Evolutionary conservation across 92 coral and sea anemone genomes (phyloP), one percentile per base, ranked within the genome.

Genomic region (Montipora capitata): DNA sequence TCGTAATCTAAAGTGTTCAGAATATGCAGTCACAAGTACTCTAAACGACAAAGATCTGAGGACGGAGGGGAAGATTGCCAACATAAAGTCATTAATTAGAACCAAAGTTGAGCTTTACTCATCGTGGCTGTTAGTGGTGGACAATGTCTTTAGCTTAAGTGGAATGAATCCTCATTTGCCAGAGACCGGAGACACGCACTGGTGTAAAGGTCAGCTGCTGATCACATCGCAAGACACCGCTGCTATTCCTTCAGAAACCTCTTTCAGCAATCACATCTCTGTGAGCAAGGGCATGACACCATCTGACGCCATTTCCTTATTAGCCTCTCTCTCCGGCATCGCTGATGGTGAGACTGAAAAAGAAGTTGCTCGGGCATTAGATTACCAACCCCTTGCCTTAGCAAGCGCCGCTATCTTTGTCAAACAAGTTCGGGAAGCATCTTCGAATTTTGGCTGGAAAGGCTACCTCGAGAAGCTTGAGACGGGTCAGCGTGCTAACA

Each of bases 381-480:
- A 88, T 69, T 74, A 73, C 35, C 91, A 88, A 54, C 87, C 91
- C 3, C 88, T 89, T 67, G 92, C 92, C 13, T 75, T 89, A 57
- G 92, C 89, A 3, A 66, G 77, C 49, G 92, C 92, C 18, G 92
- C 84, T 5, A 57, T 54, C 45, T 89, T 75, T 42, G 74, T 89
- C 72, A 83, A 83, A 83, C 64, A 44, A 65, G 76, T 76, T 56
- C 68, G 68, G 67, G 48, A 35, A 57, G 7, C 39, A 11, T 52
- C 67, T 15, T 39, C 80, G 38, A 27, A 76, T 38, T 76, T 76
- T 54, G 20, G 3, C 35, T 76, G 80, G 80, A 54, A 1, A 18
- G 80, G 56, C 20, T 76, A 56, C 68, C 16, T 76, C 10, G 14
- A 56, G 27, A 76, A 76, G 9, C 66, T 76, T 3, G 0, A 56